A percentile compares a stretch with the other conserved stretches of the same genome.
phyloP scores from a whole-genome alignment of 1,140 invertebrate species.

The Hypothenemus hampei region DNA sequence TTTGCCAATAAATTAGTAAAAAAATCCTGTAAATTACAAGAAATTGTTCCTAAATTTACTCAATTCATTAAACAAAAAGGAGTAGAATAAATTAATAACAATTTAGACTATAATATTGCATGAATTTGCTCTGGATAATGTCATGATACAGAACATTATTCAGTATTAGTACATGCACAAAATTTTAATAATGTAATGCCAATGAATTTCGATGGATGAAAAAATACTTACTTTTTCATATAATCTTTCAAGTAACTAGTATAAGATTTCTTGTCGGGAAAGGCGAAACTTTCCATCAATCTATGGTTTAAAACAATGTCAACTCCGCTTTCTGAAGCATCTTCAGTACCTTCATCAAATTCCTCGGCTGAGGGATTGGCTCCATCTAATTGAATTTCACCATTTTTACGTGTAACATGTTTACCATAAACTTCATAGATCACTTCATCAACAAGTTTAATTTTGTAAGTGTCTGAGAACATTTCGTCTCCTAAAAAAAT shows the following conservation, averaged over 20 bases:
- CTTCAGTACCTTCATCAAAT: constrained; percentile 78
- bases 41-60: constrained; percentile 18
- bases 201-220: too few relatives aligned
- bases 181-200: too few relatives aligned
- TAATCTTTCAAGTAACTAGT: constrained; percentile 92
- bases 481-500: constrained; percentile 87
- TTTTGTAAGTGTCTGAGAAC: constrained; percentile 96
- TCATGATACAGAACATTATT: constrained; percentile 24
- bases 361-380: constrained; percentile 92
- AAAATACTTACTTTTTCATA: constrained; percentile 90
- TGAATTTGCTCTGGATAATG: constrained; percentile 38
- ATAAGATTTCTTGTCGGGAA: constrained; percentile 84
- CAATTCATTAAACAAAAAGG: constrained; percentile 18
- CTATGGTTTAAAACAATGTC: constrained; percentile 92
- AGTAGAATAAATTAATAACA: constrained; percentile 26
- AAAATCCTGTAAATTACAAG: constrained; percentile 6
- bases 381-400: constrained; percentile 77
- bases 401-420: constrained; percentile 68
- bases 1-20: constrained; percentile 5
- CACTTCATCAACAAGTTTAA: constrained; percentile 89
- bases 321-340: constrained; percentile 70
- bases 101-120: constrained; percentile 35
- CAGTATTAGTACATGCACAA: constrained; percentile 43
- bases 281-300: constrained; percentile 79
- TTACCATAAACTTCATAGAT: constrained; percentile 93